These are phyloP conservation scores for Propithecus perrieri DNA, from an alignment of 2,797 vertebrate genomes.

Conservation along the genomic window DNA sequence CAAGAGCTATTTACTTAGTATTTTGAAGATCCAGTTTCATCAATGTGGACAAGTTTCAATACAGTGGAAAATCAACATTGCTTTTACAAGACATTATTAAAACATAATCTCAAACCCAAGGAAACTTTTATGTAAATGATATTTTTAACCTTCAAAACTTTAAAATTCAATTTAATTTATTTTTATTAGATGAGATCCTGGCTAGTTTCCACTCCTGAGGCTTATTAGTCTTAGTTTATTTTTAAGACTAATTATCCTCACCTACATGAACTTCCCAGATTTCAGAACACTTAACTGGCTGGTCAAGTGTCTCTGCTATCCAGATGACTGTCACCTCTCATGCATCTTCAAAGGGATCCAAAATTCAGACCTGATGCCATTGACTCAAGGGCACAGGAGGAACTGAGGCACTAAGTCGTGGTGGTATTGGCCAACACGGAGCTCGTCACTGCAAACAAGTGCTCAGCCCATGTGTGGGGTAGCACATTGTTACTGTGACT, in stretches of 20 bases:
- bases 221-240: constrained; percentile 42
- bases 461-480: neutral
- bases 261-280: neutral
- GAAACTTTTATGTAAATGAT: neutral
- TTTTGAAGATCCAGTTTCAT: neutral
- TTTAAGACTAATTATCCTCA: constrained; percentile 41
- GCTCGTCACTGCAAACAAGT: neutral
- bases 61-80: neutral
- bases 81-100: neutral
- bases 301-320: neutral
- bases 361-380: constrained; percentile 3
- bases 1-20: neutral
- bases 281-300: neutral
- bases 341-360: neutral
- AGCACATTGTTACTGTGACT: neutral
- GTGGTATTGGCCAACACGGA: too few species aligned
- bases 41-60: neutral
- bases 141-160: neutral
- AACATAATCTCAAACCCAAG: neutral
- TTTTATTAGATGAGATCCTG: constrained; percentile 17
- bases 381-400: neutral
- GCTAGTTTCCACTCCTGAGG: neutral
- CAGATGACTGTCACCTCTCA: neutral
- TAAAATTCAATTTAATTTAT: constrained; percentile 44
- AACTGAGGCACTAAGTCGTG: neutral